These are phyloP conservation scores for Amblyopsis hoosieri DNA, from an alignment of 2,797 vertebrate genomes.

Conservation along the genomic window DNA sequence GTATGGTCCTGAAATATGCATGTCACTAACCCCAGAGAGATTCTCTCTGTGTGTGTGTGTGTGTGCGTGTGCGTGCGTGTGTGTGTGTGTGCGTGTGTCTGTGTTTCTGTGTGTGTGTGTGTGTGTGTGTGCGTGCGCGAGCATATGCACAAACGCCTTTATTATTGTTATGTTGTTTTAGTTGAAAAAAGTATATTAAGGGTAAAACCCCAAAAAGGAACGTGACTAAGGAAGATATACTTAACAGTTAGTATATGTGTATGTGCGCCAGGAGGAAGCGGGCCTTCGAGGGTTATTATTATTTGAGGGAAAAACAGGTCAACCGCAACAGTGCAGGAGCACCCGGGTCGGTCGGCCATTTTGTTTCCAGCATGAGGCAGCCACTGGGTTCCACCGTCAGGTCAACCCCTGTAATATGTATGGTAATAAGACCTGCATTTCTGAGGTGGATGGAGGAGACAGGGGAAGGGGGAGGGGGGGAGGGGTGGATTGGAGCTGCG, in stretches of 20 bases:
- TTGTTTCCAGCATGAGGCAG: constrained; percentile 22
- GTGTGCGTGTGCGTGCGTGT: background rate
- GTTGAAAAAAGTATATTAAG: no score
- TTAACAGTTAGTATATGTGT: background rate
- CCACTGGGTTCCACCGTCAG: constrained; percentile 45
- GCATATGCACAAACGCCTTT: background rate
- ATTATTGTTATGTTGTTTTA: no score
- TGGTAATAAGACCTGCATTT: constrained; percentile 81
- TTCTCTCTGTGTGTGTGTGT: background rate
- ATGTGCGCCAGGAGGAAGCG: background rate
- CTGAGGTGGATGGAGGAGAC: no score
- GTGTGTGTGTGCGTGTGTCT: background rate
- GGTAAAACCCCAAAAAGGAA: background rate
- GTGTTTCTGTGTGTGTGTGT: background rate
- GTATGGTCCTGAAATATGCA: constrained; percentile 79
- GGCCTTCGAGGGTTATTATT: no score
- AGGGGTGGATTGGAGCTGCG: background rate
- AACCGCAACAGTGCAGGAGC: no score
- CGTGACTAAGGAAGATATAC: background rate
- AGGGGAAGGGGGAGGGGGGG: background rate
- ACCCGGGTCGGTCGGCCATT: constrained; percentile 31
- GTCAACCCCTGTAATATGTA: constrained; percentile 74
- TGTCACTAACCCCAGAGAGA: constrained; percentile 55
- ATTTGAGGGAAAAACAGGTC: no score
- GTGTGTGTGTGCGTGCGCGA: background rate